Conservation (phyloP, 2,797 vertebrate genomes). For the Helicolenus hilgendorfi region DNA sequence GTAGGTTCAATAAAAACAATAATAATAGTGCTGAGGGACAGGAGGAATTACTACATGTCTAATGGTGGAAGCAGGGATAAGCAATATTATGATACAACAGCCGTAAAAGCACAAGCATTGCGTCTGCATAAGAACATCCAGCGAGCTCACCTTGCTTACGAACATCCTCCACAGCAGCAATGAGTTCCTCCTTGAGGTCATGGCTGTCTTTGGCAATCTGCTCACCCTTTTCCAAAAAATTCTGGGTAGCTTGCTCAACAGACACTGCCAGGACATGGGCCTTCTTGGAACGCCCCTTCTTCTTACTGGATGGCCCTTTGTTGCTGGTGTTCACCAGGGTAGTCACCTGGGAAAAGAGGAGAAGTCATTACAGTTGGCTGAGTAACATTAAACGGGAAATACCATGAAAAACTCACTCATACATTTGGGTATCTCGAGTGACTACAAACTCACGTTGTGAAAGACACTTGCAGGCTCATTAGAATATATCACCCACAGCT, state of each 20-base stretch:
- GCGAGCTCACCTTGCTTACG: slow-evolving; percentile 95
- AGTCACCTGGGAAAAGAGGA: slow-evolving; percentile 91
- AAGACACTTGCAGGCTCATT: too few relatives aligned
- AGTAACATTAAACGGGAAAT: not conserved
- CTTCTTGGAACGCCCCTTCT: slow-evolving; percentile 99
- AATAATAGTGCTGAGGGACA: not conserved
- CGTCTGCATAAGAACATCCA: not conserved
- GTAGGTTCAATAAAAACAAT: not conserved
- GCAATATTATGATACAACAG: not conserved
- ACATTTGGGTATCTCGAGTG: too few relatives aligned
- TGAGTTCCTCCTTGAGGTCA: slow-evolving; percentile 97
- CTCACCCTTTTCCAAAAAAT: slow-evolving; percentile 98
- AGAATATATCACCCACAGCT: too few relatives aligned
- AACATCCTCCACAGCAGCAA: slow-evolving; percentile 97
- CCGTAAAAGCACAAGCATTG: not conserved
- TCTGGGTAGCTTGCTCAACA: slow-evolving; percentile 98
- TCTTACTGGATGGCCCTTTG: slow-evolving; percentile 98
- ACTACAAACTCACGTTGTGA: too few relatives aligned
- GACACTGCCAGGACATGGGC: slow-evolving; percentile 98
- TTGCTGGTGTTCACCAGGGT: slow-evolving; percentile 99
- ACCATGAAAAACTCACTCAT: too few relatives aligned
- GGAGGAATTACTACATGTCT: not conserved
- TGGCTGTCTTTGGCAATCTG: slow-evolving; percentile 99
- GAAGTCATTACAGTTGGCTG: not conserved
- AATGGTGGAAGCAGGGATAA: not conserved